Evolutionary conservation across 2,797 vertebrate species (phyloP).

Genomic region (Syngnathus acus): DNA sequence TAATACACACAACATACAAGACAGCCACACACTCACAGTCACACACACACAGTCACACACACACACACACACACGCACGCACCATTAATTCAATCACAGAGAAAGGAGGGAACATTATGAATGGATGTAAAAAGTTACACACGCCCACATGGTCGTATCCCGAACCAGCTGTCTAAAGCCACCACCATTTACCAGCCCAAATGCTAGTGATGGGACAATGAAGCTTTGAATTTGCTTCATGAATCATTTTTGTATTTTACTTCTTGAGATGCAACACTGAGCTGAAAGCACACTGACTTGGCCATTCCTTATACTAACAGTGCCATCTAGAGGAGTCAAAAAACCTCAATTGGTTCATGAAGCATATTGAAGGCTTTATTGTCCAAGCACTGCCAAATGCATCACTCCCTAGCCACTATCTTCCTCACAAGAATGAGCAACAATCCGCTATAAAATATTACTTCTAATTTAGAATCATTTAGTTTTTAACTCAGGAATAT

Average conservation of each 20-base stretch:
- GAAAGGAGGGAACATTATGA: constrained; percentile 25
- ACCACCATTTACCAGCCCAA: constrained; percentile 42
- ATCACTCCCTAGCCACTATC: too few species aligned
- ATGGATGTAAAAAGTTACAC: constrained; percentile 8
- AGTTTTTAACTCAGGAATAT: not conserved
- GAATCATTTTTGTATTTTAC: too few species aligned
- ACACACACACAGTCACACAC: constrained; percentile 19
- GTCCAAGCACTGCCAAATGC: too few species aligned
- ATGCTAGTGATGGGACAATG: not conserved
- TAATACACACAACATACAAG: constrained; percentile 11
- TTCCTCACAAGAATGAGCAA: not conserved
- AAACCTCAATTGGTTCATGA: too few species aligned
- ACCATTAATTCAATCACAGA: constrained; percentile 24
- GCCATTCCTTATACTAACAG: too few species aligned
- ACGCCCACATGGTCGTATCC: constrained; percentile 7
- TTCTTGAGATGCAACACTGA: too few species aligned
- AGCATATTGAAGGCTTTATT: too few species aligned
- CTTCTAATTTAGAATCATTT: not conserved
- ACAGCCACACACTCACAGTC: constrained; percentile 15
- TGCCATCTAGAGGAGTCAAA: too few species aligned
- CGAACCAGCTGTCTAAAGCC: constrained; percentile 21
- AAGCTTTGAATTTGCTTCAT: too few species aligned
- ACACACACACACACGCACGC: constrained; percentile 19
- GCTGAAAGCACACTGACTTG: too few species aligned
- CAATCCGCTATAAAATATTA: not conserved